These are phyloP conservation scores for Sarcophilus harrisii DNA, from an alignment of 2,797 vertebrate species.

Conservation along the genomic window DNA sequence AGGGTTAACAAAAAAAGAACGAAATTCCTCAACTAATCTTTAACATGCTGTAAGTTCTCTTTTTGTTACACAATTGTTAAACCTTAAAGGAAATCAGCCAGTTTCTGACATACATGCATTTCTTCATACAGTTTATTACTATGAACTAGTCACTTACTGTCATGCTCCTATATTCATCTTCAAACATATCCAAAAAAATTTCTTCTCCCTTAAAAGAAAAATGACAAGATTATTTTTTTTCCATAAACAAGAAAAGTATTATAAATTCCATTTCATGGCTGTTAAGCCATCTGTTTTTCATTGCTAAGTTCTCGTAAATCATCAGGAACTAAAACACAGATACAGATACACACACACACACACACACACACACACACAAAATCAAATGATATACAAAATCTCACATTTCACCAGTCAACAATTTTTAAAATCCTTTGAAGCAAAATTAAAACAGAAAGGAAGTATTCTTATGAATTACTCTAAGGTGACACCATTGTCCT, in stretches of 20 bases:
- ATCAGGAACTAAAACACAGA: constrained; percentile 65
- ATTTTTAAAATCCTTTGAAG: not conserved
- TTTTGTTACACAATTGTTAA: accelerated
- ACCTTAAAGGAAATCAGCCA: not conserved
- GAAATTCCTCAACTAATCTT: not conserved
- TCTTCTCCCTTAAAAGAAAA: constrained; percentile 93
- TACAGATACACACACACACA: constrained; percentile 50
- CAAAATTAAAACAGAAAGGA: not conserved
- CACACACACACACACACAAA: constrained; percentile 1
- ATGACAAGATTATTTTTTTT: constrained; percentile 15
- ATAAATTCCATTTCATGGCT: not conserved
- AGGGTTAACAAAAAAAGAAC: not conserved
- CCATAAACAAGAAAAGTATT: constrained; percentile 54
- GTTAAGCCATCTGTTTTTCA: constrained; percentile 55
- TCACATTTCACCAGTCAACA: not conserved
- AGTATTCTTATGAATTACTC: not conserved
- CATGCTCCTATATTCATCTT: constrained; percentile 99
- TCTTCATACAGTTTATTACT: not conserved
- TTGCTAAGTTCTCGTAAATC: constrained; percentile 68
- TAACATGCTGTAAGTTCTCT: not conserved
- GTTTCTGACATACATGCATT: not conserved
- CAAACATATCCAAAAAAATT: constrained; percentile 99
- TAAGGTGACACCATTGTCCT: not conserved
- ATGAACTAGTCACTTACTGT: constrained; percentile 87
- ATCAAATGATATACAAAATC: constrained; percentile 32